These are phyloP conservation scores for Eristalinus sepulchralis DNA, from an alignment of 2,888 invertebrate genomes.

Conservation along the genomic window DNA sequence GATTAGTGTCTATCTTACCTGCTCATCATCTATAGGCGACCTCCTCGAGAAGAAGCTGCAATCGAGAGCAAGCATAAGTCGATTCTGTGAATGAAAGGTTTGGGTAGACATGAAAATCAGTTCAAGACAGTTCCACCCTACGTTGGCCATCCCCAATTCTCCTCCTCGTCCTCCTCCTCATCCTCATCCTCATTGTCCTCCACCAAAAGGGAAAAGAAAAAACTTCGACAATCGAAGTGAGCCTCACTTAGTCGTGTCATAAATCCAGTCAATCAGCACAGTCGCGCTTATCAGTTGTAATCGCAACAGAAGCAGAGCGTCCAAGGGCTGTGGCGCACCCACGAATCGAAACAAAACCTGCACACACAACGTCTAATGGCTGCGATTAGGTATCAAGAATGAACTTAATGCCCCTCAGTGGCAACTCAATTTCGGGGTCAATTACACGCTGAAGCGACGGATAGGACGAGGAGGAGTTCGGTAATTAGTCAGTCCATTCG, in stretches of 20 bases:
- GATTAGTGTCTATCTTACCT: conserved; percentile 54
- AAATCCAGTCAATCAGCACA: not conserved
- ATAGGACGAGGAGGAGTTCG: not conserved
- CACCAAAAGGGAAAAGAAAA: no score
- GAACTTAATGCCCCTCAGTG: not conserved
- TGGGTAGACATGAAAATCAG: conserved; percentile 53
- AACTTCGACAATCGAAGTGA: not conserved
- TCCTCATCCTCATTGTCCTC: not conserved
- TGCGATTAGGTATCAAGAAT: conserved; percentile 24
- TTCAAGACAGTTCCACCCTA: conserved; percentile 29
- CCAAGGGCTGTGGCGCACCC: not conserved
- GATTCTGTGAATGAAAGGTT: conserved; percentile 63
- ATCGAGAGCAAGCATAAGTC: conserved; percentile 66
- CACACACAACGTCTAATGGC: conserved; percentile 55
- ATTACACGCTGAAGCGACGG: not conserved
- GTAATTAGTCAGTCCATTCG: conserved; percentile 42
- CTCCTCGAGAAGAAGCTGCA: conserved; percentile 62
- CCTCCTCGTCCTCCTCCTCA: not conserved
- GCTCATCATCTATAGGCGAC: conserved; percentile 62
- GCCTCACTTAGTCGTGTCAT: not conserved
- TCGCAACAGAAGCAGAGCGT: not conserved
- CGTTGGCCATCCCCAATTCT: not conserved
- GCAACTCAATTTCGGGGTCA: conserved; percentile 4
- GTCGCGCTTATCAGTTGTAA: not conserved
- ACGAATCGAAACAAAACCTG: not conserved